A percentile compares a stretch with the other conserved stretches of the same genome.
Evolutionary conservation across 1,140 invertebrate genomes (phyloP).

Genomic region (Drosophila pectinifera): DNA sequence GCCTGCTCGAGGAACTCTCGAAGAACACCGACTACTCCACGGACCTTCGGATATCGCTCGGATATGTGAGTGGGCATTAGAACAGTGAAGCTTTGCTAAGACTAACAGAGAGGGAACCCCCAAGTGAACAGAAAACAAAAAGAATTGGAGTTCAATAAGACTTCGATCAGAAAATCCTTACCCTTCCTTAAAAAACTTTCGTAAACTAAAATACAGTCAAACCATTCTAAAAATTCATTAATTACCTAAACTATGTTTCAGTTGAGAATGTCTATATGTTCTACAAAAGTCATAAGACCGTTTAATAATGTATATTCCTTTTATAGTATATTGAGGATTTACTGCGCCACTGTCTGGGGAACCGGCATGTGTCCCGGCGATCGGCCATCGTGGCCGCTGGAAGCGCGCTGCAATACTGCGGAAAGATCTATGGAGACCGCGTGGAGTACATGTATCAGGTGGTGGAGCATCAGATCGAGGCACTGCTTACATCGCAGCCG

Average conservation of each 20-base stretch:
- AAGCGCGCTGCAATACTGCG: conserved; percentile 49
- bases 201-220: no score
- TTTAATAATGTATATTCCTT: neutral
- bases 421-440: conserved; percentile 66
- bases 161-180: neutral
- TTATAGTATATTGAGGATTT: conserved; percentile 62
- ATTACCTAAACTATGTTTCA: no score
- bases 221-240: no score
- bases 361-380: conserved; percentile 35
- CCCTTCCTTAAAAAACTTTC: neutral
- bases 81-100: neutral
- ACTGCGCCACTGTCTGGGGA: conserved; percentile 2
- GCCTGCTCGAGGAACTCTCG: conserved; percentile 69
- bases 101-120: no score
- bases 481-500: conserved; percentile 36
- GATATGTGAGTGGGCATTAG: conserved; percentile 61
- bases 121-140: neutral
- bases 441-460: conserved; percentile 59
- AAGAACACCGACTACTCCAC: conserved; percentile 72
- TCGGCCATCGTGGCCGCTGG: conserved; percentile 42
- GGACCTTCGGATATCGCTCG: conserved; percentile 63
- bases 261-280: neutral
- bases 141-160: neutral
- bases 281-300: neutral
- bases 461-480: conserved; percentile 56